These are phyloP conservation scores for Lasioglossum albipes DNA, from an alignment of 1,140 invertebrate genomes.

Conservation along the genomic window DNA sequence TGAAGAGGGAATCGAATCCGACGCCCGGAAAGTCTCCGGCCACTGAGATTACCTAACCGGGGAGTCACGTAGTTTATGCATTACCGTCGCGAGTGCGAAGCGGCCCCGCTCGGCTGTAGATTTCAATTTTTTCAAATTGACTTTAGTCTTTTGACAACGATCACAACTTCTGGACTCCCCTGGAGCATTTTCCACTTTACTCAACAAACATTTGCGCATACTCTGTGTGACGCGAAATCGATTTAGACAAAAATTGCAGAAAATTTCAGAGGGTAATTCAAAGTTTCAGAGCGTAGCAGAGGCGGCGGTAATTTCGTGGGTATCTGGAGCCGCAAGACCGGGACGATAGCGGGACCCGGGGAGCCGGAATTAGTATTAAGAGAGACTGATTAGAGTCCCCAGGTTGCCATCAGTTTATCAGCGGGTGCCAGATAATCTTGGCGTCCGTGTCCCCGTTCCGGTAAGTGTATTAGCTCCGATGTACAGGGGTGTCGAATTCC, in stretches of 20 bases:
- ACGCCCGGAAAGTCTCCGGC: not conserved
- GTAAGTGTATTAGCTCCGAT: slow-evolving; percentile 25
- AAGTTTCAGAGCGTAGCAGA: too few relatives aligned
- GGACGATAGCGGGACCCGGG: too few relatives aligned
- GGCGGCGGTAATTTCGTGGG: too few relatives aligned
- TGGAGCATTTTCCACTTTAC: too few relatives aligned
- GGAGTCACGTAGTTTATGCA: slow-evolving; percentile 17
- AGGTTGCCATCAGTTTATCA: not conserved
- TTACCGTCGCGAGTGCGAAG: not conserved
- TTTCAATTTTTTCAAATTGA: too few relatives aligned
- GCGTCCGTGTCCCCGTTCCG: not conserved
- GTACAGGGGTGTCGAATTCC: slow-evolving; percentile 1
- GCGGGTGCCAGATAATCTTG: slow-evolving; percentile 4
- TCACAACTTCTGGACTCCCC: too few relatives aligned
- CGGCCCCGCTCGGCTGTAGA: not conserved
- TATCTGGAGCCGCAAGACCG: too few relatives aligned
- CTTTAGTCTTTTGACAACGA: too few relatives aligned
- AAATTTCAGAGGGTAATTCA: too few relatives aligned
- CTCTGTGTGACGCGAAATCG: too few relatives aligned
- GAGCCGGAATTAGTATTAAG: slow-evolving; percentile 12
- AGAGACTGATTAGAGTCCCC: slow-evolving; percentile 2
- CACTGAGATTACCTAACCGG: slow-evolving; percentile 15
- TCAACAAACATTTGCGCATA: too few relatives aligned
- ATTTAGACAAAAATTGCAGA: too few relatives aligned
- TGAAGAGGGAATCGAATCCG: not conserved